A percentile compares a stretch with the other conserved stretches of the same genome.
phyloP scores from a whole-genome alignment of 2,888 invertebrate species.

The Alcis repandata region DNA sequence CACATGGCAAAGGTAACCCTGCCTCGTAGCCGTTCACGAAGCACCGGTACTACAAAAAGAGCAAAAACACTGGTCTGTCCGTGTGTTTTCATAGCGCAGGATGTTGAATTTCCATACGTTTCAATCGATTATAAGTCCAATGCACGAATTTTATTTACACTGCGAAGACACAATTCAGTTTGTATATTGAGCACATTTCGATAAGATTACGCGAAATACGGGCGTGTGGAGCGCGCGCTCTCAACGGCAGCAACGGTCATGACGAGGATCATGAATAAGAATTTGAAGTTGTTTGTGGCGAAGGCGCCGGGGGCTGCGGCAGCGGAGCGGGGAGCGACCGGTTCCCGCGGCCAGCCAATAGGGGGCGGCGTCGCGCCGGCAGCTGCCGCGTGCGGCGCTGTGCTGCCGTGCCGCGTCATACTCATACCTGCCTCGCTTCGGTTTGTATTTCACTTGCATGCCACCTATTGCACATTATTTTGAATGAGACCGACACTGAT shows the following conservation, averaged over 20 bases:
- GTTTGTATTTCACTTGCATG: slow-evolving; percentile 72
- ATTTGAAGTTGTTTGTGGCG: slow-evolving; percentile 81
- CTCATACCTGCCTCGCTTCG: slow-evolving; percentile 74
- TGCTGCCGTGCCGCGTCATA: slow-evolving; percentile 67
- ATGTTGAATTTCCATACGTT: slow-evolving; percentile 51
- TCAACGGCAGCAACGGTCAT: slow-evolving; percentile 82
- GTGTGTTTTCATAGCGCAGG: slow-evolving; percentile 77
- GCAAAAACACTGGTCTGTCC: slow-evolving; percentile 75
- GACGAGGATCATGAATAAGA: slow-evolving; percentile 83
- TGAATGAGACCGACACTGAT: slow-evolving; percentile 74
- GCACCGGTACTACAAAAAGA: slow-evolving; percentile 80
- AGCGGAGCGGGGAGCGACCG: slow-evolving; percentile 71
- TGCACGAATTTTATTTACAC: slow-evolving; percentile 58
- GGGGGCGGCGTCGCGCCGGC: slow-evolving; percentile 74
- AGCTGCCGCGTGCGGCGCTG: slow-evolving; percentile 73
- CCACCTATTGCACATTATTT: slow-evolving; percentile 72
- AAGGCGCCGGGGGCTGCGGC: slow-evolving; percentile 58
- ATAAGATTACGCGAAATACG: slow-evolving; percentile 85
- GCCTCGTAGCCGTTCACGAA: slow-evolving; percentile 74
- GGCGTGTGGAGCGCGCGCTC: slow-evolving; percentile 69
- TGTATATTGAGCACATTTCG: slow-evolving; percentile 76
- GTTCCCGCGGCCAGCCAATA: slow-evolving; percentile 78
- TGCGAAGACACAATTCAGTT: slow-evolving; percentile 64
- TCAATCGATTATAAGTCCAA: slow-evolving; percentile 49
- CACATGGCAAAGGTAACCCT: slow-evolving; percentile 81